Conservation (phyloP, 1,140 invertebrate genomes). For the Contarinia nasturtii region DNA sequence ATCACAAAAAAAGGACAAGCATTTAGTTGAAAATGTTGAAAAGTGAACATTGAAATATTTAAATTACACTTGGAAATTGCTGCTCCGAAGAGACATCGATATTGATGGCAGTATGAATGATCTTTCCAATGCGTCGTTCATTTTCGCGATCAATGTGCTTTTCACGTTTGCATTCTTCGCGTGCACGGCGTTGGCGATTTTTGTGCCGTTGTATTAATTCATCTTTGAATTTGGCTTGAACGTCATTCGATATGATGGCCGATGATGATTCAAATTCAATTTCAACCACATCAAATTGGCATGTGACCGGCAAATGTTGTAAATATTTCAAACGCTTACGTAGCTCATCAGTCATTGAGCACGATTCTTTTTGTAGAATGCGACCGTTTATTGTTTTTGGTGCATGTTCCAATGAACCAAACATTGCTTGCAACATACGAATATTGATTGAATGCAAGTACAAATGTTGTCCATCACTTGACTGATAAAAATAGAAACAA, state of each 20-base stretch:
- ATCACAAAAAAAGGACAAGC: neutral
- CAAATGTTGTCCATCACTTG: conserved; percentile 76
- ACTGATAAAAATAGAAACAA: conserved; percentile 78
- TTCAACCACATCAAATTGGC: conserved; percentile 79
- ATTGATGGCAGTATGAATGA: conserved; percentile 25
- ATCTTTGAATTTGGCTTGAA: conserved; percentile 42
- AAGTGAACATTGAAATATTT: neutral
- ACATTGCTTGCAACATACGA: conserved; percentile 70
- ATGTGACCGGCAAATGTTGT: conserved; percentile 73
- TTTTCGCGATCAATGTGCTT: conserved; percentile 49
- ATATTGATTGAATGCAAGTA: conserved; percentile 84
- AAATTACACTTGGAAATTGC: conserved; percentile 39
- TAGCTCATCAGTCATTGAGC: conserved; percentile 65
- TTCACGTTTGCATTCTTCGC: conserved; percentile 49
- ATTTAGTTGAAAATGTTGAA: neutral
- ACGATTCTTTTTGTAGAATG: conserved; percentile 67
- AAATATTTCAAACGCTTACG: conserved; percentile 61
- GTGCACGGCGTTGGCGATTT: conserved; percentile 36
- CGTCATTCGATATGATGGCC: conserved; percentile 45
- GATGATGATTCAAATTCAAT: conserved; percentile 42
- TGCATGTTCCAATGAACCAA: conserved; percentile 59
- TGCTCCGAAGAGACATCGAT: conserved; percentile 37
- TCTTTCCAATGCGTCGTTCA: conserved; percentile 45
- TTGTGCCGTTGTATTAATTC: conserved; percentile 43
- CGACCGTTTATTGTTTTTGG: conserved; percentile 50